Conservation (phyloP, 2,888 invertebrate genomes). For the Lasius fuliginosus region DNA sequence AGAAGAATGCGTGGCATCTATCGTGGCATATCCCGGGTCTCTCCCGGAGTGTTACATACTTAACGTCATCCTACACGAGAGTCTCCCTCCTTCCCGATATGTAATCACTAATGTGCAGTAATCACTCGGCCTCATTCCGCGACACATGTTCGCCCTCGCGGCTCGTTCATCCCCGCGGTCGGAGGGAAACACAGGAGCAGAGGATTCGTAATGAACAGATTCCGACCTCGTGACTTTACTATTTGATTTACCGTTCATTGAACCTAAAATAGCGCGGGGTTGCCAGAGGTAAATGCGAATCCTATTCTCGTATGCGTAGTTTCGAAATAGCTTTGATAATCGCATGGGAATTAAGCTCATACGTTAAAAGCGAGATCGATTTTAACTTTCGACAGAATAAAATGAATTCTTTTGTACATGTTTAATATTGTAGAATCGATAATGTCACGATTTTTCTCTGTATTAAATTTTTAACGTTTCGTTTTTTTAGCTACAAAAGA, state of each 20-base stretch:
- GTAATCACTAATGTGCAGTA: conserved; percentile 62
- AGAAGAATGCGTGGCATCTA: conserved; percentile 49
- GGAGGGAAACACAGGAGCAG: conserved; percentile 25
- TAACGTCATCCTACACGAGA: conserved; percentile 45
- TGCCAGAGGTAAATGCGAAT: conserved; percentile 39
- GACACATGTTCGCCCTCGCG: conserved; percentile 53
- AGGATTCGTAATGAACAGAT: conserved; percentile 53
- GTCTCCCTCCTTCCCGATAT: conserved; percentile 21
- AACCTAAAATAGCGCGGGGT: conserved; percentile 44
- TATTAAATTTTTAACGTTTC: neutral
- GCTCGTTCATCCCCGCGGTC: conserved; percentile 25
- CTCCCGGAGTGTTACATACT: conserved; percentile 43
- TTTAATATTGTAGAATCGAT: neutral
- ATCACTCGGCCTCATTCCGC: conserved; percentile 62
- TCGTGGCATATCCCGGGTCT: conserved; percentile 49
- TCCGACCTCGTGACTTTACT: conserved; percentile 48
- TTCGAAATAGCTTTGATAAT: conserved; percentile 47
- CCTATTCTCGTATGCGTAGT: conserved; percentile 43
- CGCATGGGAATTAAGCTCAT: conserved; percentile 25
- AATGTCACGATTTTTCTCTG: neutral
- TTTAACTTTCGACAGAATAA: conserved; percentile 13
- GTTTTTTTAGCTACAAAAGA: conserved; percentile 1
- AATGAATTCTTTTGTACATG: neutral
- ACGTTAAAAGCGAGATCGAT: conserved; percentile 9
- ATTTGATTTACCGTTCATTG: conserved; percentile 52